Base-by-base conservation (phyloP, 2,888 invertebrate genomes). In the Sussaba pulchella region DNA sequence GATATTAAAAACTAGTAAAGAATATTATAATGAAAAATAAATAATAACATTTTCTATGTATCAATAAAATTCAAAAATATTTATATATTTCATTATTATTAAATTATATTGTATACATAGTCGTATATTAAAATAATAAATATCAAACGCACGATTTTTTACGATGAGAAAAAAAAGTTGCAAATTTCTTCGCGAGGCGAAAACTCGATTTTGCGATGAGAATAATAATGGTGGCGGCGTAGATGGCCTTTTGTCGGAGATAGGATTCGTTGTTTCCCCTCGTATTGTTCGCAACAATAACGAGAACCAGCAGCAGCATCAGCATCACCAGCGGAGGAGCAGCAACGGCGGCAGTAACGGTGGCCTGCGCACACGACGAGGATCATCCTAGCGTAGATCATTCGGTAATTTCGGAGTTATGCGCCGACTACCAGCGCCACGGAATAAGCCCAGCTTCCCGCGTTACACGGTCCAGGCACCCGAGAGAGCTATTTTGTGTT, bases 341-440 rank as follows among this genome's bases (percentile, higher is more conserved):
- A 8, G 52, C n/a, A 31, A 26, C 26, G 67, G 73, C 47, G 61
- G 54, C 39, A 45, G 5, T 26, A 69, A 59, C 57, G n/a, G 36
- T 41, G 52, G 41, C n/a, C n/a, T n/a, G 43, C 73, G 73, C 77
- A 73, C 81, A 77, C 78, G 80, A 83, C 85, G 84, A 85, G 83
- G 84, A 85, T 86, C 87, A 86, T 85, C 84, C 82, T 87, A 88
- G 85, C 89, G 87, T 88, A 66, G 79, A 86, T 88, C 83, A 89
- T 89, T 88, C 89, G 89, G 84, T 89, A 89, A 89, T 89, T 89
- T 89, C 85, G 83, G 75, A 84, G 87, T 87, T 86, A 85, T 83
- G 82, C 84, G 50, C 61, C 76, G 73, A 64, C 71, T 69, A 66
- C 64, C 26, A 45, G 2, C 12, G 24, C 21, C 43, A 57, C 41